Percentiles rank a stretch among this genome's conserved stretches.
phyloP scores from a whole-genome alignment of 2,888 invertebrate species.

The Patella pellucida region DNA sequence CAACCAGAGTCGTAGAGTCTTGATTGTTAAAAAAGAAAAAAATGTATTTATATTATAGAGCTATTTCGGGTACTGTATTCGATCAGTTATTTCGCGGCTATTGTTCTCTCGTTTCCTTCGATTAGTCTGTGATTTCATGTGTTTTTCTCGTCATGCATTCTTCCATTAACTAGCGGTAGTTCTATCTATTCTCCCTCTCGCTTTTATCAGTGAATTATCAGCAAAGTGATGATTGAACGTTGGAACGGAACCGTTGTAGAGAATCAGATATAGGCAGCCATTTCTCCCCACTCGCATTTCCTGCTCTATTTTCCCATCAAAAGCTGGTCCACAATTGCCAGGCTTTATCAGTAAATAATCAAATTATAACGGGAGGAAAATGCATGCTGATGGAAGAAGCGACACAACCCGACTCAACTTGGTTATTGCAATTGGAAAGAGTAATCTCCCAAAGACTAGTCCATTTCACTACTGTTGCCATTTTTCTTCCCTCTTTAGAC shows the following conservation, averaged over 20 bases:
- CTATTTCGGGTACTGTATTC: too few relatives aligned
- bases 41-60: too few relatives aligned
- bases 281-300: not conserved
- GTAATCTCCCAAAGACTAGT: too few relatives aligned
- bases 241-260: not conserved
- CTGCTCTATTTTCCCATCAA: conserved; percentile 14
- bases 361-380: conserved; percentile 33
- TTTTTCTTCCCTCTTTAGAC: not conserved
- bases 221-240: conserved; percentile 9
- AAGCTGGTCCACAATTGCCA: conserved; percentile 26
- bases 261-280: conserved; percentile 10
- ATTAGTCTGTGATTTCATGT: conserved; percentile 2
- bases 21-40: too few relatives aligned
- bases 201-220: conserved; percentile 2
- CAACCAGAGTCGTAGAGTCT: too few relatives aligned
- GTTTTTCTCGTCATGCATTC: conserved; percentile 9
- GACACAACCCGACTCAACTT: not conserved
- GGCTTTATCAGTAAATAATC: conserved; percentile 37
- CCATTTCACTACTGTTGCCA: too few relatives aligned
- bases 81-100: not conserved
- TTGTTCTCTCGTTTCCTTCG: conserved; percentile 5
- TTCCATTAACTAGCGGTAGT: conserved; percentile 7
- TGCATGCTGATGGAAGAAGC: conserved; percentile 24
- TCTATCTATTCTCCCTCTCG: not conserved
- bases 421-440: too few relatives aligned